phyloP scores from a whole-genome alignment of 2,888 invertebrate genomes.

The Metacarcinus magister region DNA sequence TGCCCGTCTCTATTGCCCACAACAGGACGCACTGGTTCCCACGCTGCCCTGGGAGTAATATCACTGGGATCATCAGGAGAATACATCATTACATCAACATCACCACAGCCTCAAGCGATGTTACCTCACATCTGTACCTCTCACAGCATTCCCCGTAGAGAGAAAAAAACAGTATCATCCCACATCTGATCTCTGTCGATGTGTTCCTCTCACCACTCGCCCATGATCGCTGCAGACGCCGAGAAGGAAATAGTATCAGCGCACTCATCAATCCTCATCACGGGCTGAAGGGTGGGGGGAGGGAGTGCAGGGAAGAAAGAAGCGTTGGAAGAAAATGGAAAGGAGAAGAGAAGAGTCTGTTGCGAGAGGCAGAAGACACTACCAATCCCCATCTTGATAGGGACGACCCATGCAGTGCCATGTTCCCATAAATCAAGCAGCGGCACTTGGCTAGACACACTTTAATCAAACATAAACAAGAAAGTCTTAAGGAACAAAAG shows the following conservation, averaged over 20 bases:
- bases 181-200: not conserved
- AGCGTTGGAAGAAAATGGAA: not conserved
- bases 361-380: not conserved
- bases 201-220: not conserved
- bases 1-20: not conserved
- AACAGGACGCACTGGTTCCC: not conserved
- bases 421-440: not conserved
- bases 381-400: not conserved
- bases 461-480: conserved; percentile 26
- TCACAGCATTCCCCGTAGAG: not conserved
- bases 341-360: not conserved
- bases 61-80: conserved; percentile 11
- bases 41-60: not conserved
- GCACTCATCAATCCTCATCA: not conserved
- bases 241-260: not conserved
- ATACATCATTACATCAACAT: not conserved
- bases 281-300: not conserved
- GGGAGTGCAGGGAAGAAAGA: not conserved
- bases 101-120: not conserved
- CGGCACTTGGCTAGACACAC: conserved; percentile 10
- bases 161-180: not conserved
- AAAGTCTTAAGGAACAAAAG: not conserved
- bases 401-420: not conserved
- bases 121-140: not conserved
- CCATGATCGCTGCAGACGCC: not conserved